These are phyloP conservation scores for Actinernus sp. DNA, from an alignment of 92 coral and sea anemone genomes.

Conservation along the genomic window DNA sequence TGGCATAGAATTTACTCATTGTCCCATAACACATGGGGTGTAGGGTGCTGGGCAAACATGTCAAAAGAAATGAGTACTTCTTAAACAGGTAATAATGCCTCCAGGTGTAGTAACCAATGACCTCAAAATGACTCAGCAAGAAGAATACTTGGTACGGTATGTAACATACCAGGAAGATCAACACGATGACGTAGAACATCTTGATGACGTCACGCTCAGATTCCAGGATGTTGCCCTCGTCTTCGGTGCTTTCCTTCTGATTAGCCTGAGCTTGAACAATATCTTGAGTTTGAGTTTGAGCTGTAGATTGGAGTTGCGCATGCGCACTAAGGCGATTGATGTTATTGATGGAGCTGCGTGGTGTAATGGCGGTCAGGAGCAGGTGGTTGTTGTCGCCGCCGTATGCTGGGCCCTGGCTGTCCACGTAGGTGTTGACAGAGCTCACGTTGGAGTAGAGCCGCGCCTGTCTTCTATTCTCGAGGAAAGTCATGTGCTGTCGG, in stretches of 20 bases:
- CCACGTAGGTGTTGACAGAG: constrained; percentile 23
- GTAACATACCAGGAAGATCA: constrained; percentile 45
- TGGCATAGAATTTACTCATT: constrained; percentile 55
- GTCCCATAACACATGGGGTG: constrained; percentile 70
- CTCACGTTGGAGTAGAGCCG: constrained; percentile 34
- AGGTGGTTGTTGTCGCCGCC: constrained; percentile 19
- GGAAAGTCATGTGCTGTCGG: constrained; percentile 24
- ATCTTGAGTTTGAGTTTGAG: no score
- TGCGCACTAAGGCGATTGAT: no score
- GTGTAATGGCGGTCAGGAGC: no score
- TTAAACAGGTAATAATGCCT: constrained; percentile 5
- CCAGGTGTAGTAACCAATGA: background rate
- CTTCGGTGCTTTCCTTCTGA: no score
- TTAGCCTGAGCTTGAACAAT: no score
- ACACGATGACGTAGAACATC: constrained; percentile 53
- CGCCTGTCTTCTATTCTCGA: constrained; percentile 15
- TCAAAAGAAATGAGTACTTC: constrained; percentile 22
- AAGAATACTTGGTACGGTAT: constrained; percentile 58
- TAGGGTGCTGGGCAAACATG: constrained; percentile 39
- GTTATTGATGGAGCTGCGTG: no score
- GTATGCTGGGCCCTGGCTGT: constrained; percentile 10
- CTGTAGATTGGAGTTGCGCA: no score
- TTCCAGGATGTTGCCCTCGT: constrained; percentile 20
- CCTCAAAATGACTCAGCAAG: constrained; percentile 7
- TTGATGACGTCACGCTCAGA: constrained; percentile 47